Evolutionary conservation across 2,888 invertebrate genomes (phyloP), one percentile per base, ranked within the genome.

Genomic region (Apocheima hispidaria): DNA sequence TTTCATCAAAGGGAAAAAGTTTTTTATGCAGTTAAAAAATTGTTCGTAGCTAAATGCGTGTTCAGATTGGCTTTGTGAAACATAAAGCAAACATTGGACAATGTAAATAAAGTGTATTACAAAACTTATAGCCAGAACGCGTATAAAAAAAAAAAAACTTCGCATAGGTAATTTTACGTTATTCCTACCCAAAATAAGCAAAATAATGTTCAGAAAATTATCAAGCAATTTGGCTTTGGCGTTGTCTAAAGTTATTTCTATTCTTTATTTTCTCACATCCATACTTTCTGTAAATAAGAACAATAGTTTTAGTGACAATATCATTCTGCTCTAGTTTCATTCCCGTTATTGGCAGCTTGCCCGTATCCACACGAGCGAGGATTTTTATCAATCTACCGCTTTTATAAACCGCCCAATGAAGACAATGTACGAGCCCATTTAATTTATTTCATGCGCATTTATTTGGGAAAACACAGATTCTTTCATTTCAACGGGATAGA

Each of bases 381-480:
- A 84, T 84, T 83, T 81, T 83, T 79, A 79, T 81, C 77, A 71
- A 70, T 74, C 75, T 72, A 75, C 70, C 73, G 70, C 71, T 69
- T 70, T 78, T 73, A 77, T 72, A n/a, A n/a, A 76, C 70, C 66
- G 75, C 75, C 73, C 85, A 76, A 86, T 84, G 84, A 84, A 88
- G 86, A 87, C 85, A 84, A 88, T 87, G 81, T 87, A 86, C 82
- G 86, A 77, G 80, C 78, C 75, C 70, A 71, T 79, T 77, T 83
- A 83, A 88, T 89, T 90, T 88, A 87, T 87, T 85, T 83, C 83
- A 84, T 76, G 76, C 78, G 73, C 77, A 79, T 79, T 79, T 82
- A 79, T 83, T 86, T 87, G 81, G 60, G 73, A 75, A 78, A 83
- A 87, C 84, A 86, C 75, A 79, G 79, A 85, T 87, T 81, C 81